Evolutionary conservation across 2,888 invertebrate genomes (phyloP).

Genomic region (Lottia gigantea): DNA sequence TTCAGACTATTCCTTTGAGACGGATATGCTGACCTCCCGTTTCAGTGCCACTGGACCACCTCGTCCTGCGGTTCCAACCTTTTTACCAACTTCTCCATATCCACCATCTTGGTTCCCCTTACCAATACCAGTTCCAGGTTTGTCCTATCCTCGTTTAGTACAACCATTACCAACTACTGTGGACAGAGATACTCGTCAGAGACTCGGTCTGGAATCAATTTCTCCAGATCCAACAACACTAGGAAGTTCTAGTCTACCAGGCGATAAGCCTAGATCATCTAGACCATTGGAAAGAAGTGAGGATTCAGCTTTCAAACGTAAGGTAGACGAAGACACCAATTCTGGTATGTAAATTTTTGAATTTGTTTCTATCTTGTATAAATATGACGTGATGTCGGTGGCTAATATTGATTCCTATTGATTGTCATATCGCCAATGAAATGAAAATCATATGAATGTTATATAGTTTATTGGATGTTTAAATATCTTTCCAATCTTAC

Average conservation of each 20-base stretch:
- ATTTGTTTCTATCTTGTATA: no score
- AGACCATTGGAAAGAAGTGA: constrained; percentile 1
- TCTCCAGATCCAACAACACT: constrained; percentile 28
- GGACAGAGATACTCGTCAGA: constrained; percentile 13
- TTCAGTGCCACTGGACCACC: constrained; percentile 6
- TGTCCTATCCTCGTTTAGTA: constrained; percentile 58
- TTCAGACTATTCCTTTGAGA: background rate
- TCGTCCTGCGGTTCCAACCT: constrained; percentile 6
- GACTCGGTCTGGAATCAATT: constrained; percentile 9
- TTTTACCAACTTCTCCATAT: constrained; percentile 14
- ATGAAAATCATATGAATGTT: no score
- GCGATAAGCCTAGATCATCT: constrained; percentile 17
- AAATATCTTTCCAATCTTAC: no score
- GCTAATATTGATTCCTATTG: no score
- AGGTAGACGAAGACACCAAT: no score
- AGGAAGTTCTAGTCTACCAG: constrained; percentile 30
- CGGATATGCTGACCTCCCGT: constrained; percentile 7
- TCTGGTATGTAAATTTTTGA: no score
- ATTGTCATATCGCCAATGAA: no score
- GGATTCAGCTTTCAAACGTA: background rate
- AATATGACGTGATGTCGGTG: no score
- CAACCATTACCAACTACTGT: constrained; percentile 41
- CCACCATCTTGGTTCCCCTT: constrained; percentile 39
- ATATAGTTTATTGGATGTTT: no score
- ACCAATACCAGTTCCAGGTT: constrained; percentile 45